A percentile compares a stretch with the other conserved stretches of the same genome.
phyloP scores from a whole-genome alignment of 1,140 invertebrate genomes.

The Gryllus bimaculatus region DNA sequence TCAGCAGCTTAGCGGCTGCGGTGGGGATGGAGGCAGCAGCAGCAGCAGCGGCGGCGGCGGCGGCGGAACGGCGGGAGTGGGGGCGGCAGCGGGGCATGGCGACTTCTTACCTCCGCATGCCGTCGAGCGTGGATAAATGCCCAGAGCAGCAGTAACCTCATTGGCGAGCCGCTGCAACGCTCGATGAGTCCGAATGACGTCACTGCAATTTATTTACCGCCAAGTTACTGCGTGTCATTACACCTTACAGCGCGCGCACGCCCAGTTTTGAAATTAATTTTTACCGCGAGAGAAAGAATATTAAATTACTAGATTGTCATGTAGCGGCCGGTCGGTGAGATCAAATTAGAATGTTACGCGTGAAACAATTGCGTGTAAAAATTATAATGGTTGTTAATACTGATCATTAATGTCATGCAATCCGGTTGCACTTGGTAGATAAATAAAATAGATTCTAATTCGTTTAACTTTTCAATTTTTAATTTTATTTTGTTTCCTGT shows the following conservation, averaged over 20 bases:
- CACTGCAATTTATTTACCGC: not conserved
- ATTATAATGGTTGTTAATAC: not conserved
- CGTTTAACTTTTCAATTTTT: conserved; percentile 2
- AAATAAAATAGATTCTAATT: not conserved
- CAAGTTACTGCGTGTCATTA: not conserved
- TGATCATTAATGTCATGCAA: not conserved
- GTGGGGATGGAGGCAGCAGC: too few relatives aligned
- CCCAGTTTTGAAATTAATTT: not conserved
- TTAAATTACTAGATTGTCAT: conserved; percentile 2
- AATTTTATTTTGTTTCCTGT: not conserved
- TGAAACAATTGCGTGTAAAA: not conserved
- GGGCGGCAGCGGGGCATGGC: too few relatives aligned
- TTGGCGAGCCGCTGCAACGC: not conserved
- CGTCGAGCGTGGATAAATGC: too few relatives aligned
- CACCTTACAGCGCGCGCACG: not conserved
- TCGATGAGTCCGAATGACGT: not conserved
- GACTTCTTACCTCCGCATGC: too few relatives aligned
- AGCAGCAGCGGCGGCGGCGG: too few relatives aligned
- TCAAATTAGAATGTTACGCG: not conserved
- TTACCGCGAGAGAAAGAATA: not conserved
- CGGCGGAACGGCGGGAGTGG: too few relatives aligned
- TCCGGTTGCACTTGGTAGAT: not conserved
- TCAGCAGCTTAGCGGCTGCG: too few relatives aligned
- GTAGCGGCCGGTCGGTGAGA: not conserved
- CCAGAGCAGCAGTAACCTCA: not conserved